Percentiles rank a stretch among this genome's conserved stretches.
phyloP scores from a whole-genome alignment of 2,888 invertebrate species.

The Ophraella communa region DNA sequence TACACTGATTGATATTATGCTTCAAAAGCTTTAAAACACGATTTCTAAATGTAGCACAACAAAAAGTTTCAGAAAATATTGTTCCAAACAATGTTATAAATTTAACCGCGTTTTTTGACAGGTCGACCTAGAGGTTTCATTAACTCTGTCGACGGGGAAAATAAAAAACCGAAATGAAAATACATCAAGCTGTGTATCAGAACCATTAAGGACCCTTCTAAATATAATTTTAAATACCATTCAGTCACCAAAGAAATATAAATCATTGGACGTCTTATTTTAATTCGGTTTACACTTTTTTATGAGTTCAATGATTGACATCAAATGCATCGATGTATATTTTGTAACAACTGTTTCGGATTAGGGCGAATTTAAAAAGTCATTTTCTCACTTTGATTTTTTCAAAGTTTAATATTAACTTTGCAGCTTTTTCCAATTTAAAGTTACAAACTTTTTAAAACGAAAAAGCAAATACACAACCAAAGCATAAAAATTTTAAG shows the following conservation, averaged over 20 bases:
- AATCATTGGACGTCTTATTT: neutral
- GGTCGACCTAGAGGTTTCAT: neutral
- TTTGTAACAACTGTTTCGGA: too few species aligned
- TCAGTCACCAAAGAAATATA: neutral
- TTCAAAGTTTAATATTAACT: too few species aligned
- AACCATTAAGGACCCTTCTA: neutral
- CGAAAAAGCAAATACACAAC: too few species aligned
- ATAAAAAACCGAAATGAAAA: neutral
- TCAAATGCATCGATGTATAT: neutral
- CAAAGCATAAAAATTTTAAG: too few species aligned
- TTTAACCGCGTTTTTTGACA: neutral
- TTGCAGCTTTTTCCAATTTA: too few species aligned
- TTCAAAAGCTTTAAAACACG: too few species aligned
- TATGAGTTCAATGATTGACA: neutral
- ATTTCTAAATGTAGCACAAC: too few species aligned
- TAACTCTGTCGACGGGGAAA: neutral
- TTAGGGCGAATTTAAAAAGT: too few species aligned
- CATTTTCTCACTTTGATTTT: too few species aligned
- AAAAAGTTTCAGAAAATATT: too few species aligned
- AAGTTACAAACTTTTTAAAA: too few species aligned
- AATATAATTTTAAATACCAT: neutral
- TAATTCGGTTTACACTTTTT: neutral
- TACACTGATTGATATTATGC: neutral
- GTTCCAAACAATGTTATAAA: too few species aligned
- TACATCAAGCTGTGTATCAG: neutral